A percentile compares a stretch with the other conserved stretches of the same genome.
Conservation (phyloP, 30 jellyfish, hydroid and myxozoan genomes). For the Rhopilema esculentum region DNA sequence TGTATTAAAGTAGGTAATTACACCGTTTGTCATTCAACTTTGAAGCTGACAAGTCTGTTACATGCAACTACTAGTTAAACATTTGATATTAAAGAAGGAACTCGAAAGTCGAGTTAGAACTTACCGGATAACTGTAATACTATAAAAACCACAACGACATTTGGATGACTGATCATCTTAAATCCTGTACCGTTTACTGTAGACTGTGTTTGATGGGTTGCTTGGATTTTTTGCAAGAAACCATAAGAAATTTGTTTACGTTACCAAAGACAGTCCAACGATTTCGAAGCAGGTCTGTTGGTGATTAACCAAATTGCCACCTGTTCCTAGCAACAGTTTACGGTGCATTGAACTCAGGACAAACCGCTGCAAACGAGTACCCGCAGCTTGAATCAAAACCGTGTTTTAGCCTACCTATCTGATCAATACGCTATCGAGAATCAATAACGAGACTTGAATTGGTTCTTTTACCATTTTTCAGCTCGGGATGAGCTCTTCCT, state of each 20-base stretch:
- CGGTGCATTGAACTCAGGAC: constrained; percentile 5
- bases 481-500: background rate
- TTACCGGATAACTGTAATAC: background rate
- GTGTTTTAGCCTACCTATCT: constrained; percentile 8
- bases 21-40: background rate
- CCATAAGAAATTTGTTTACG: constrained; percentile 46
- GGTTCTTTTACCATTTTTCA: background rate
- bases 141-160: background rate
- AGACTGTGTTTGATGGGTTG: background rate
- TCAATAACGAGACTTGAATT: background rate
- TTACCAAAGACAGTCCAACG: constrained; percentile 43
- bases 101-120: background rate
- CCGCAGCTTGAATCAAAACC: constrained; percentile 29
- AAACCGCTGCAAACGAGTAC: constrained; percentile 35
- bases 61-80: background rate
- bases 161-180: background rate
- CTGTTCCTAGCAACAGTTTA: constrained; percentile 72
- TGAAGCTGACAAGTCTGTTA: background rate
- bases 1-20: no score
- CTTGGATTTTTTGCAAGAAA: background rate
- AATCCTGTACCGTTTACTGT: background rate
- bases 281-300: constrained; percentile 62
- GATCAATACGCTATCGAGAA: background rate
- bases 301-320: constrained; percentile 57
- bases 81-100: background rate